Conservation (phyloP, 2,888 invertebrate genomes). For the Calliphora vomitoria region DNA sequence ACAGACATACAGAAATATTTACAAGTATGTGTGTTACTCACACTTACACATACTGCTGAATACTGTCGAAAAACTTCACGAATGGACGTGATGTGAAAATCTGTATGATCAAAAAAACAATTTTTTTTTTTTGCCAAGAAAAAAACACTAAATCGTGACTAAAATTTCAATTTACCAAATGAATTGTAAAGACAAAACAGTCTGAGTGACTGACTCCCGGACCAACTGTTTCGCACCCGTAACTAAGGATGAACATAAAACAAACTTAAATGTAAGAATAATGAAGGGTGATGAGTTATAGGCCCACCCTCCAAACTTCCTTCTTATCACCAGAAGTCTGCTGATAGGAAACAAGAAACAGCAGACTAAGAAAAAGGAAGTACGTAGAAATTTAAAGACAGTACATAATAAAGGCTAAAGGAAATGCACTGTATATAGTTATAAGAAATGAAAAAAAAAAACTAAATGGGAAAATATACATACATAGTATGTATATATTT, state of each 20-base stretch:
- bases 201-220: neutral
- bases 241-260: constrained; percentile 31
- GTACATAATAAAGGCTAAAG: constrained; percentile 46
- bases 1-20: neutral
- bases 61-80: constrained; percentile 78
- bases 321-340: neutral
- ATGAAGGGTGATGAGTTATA: constrained; percentile 47
- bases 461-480: neutral
- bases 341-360: constrained; percentile 8
- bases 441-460: constrained; percentile 6
- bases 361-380: constrained; percentile 14
- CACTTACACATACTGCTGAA: constrained; percentile 34
- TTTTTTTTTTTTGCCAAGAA: constrained; percentile 1
- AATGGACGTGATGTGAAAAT: constrained; percentile 82
- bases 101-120: constrained; percentile 79
- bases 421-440: constrained; percentile 41
- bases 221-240: neutral
- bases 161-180: constrained; percentile 77
- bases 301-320: constrained; percentile 5
- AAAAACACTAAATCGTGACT: constrained; percentile 82
- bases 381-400: constrained; percentile 33
- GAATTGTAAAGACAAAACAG: constrained; percentile 68
- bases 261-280: constrained; percentile 50
- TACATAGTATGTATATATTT: too few relatives aligned
- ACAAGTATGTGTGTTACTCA: neutral